phyloP scores from a whole-genome alignment of 2,888 invertebrate species.

The Sarcophaga variegata region DNA sequence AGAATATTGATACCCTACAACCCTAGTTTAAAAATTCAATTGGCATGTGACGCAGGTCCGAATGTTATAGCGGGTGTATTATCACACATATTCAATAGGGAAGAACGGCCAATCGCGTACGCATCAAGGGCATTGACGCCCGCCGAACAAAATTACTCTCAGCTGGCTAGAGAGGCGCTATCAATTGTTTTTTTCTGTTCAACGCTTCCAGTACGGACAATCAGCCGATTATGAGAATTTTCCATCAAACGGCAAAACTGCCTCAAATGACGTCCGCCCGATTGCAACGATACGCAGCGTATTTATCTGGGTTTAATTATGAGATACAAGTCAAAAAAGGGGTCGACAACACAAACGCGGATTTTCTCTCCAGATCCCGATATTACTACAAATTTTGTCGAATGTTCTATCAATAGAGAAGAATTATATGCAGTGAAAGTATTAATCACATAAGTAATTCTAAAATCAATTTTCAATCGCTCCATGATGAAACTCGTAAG shows the following conservation, averaged over 20 bases:
- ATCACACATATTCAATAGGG: too few species aligned
- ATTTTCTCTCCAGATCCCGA: slow-evolving; percentile 45
- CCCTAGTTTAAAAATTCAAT: slow-evolving; percentile 39
- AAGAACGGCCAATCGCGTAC: too few species aligned
- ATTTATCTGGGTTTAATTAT: background rate
- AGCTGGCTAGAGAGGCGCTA: slow-evolving; percentile 29
- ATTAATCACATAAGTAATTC: slow-evolving; percentile 37
- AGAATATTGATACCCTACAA: slow-evolving; percentile 48
- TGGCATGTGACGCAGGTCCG: slow-evolving; percentile 66
- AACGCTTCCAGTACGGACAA: slow-evolving; percentile 28
- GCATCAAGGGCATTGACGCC: too few species aligned
- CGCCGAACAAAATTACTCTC: slow-evolving; percentile 44
- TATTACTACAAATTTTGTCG: slow-evolving; percentile 1
- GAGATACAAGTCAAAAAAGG: slow-evolving; percentile 40
- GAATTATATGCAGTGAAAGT: slow-evolving; percentile 28
- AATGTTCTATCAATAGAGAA: slow-evolving; percentile 40
- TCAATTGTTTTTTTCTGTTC: slow-evolving; percentile 23
- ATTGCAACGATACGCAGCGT: slow-evolving; percentile 57
- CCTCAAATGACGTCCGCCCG: slow-evolving; percentile 60
- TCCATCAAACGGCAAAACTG: slow-evolving; percentile 58
- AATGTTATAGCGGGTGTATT: background rate
- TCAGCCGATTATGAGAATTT: slow-evolving; percentile 26
- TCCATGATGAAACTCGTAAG: slow-evolving; percentile 52
- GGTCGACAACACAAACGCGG: slow-evolving; percentile 51
- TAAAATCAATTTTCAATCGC: slow-evolving; percentile 42